Evolutionary conservation across 1,140 invertebrate genomes (phyloP).

Genomic region (Eufriesea mexicana): DNA sequence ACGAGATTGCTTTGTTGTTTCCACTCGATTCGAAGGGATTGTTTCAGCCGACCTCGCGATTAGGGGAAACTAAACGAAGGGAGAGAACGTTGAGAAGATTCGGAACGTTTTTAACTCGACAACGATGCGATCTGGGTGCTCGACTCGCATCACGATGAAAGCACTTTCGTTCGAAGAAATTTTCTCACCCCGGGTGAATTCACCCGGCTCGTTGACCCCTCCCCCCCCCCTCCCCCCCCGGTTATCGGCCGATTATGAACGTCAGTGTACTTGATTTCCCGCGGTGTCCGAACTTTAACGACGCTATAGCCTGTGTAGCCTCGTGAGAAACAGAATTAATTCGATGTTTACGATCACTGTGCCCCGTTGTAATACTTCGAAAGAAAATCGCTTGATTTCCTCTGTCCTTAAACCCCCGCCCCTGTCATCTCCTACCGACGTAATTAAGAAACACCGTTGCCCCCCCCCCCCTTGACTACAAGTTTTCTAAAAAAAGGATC

Average conservation of each 20-base stretch:
- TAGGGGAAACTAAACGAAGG: too few species aligned
- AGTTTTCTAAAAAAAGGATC: conserved; percentile 69
- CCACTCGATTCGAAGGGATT: neutral
- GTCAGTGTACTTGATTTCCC: conserved; percentile 28
- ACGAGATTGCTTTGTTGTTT: neutral
- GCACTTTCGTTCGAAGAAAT: conserved; percentile 18
- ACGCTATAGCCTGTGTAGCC: conserved; percentile 35
- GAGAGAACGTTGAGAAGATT: too few species aligned
- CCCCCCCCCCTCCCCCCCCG: too few species aligned
- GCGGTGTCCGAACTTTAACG: conserved; percentile 15
- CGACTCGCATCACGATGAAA: conserved; percentile 5
- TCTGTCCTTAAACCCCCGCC: conserved; percentile 36
- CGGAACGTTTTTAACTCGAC: conserved; percentile 43
- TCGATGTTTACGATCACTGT: conserved; percentile 37
- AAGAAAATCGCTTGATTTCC: conserved; percentile 55
- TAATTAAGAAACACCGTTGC: conserved; percentile 50
- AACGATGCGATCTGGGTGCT: conserved; percentile 13
- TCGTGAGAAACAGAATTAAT: conserved; percentile 20
- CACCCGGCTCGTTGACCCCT: too few species aligned
- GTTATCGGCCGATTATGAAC: conserved; percentile 6
- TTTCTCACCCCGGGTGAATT: neutral
- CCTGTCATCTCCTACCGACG: conserved; percentile 43
- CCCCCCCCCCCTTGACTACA: conserved; percentile 76
- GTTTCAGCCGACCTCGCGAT: neutral
- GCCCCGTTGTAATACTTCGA: conserved; percentile 43